Evolutionary conservation across 2,113 vertebrate species (phyloP).

Genomic region (Agapornis roseicollis): DNA sequence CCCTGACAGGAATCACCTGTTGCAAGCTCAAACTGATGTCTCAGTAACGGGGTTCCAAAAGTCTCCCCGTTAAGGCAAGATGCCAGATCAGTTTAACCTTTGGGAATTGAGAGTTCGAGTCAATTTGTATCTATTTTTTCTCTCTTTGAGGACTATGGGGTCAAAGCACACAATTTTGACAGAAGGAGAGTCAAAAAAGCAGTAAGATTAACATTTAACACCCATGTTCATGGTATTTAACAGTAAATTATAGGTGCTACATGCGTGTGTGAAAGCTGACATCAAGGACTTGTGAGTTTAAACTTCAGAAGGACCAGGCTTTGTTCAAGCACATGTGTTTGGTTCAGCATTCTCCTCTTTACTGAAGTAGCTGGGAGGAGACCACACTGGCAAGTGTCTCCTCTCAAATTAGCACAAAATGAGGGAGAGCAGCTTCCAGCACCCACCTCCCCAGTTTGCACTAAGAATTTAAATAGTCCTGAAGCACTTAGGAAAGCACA

Average conservation of each 20-base stretch:
- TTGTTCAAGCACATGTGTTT: background rate
- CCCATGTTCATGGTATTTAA: background rate
- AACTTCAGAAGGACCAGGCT: constrained; percentile 10
- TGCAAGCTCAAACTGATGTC: background rate
- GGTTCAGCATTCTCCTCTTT: background rate
- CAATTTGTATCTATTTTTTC: background rate
- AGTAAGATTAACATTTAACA: background rate
- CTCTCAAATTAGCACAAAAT: background rate
- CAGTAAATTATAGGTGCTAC: background rate
- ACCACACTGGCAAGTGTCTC: background rate
- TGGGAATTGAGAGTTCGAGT: background rate
- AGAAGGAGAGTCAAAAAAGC: background rate
- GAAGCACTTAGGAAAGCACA: background rate
- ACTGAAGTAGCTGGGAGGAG: background rate
- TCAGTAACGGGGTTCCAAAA: background rate
- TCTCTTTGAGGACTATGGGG: background rate
- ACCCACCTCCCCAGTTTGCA: background rate
- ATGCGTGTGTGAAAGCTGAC: background rate
- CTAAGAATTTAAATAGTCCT: background rate
- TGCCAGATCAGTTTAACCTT: background rate
- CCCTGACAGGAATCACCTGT: background rate
- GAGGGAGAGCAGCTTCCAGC: background rate
- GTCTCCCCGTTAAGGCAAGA: background rate
- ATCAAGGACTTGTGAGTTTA: constrained; percentile 41
- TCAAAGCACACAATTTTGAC: background rate